phyloP scores from a whole-genome alignment of 64 coral and sea anemone species.

The Astreopora myriophthalma region DNA sequence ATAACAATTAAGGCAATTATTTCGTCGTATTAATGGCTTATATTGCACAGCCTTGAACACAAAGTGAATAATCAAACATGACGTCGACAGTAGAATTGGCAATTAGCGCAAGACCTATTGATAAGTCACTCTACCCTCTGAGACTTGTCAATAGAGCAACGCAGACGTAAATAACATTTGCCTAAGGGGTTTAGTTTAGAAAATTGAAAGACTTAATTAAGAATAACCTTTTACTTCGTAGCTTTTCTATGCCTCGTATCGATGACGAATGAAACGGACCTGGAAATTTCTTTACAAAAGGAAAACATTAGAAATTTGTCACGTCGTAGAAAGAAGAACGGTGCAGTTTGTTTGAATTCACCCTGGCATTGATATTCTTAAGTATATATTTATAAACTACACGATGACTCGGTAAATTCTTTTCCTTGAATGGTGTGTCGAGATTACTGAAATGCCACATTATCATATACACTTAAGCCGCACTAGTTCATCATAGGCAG shows the following conservation, averaged over 20 bases:
- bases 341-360: not conserved
- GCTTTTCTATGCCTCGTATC: not conserved
- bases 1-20: slow-evolving; percentile 84
- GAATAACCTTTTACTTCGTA: slow-evolving; percentile 32
- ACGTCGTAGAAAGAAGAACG: no score
- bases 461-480: not conserved
- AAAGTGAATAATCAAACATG: slow-evolving; percentile 87
- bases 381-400: not conserved
- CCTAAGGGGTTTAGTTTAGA: slow-evolving; percentile 13
- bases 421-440: not conserved
- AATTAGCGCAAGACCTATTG: slow-evolving; percentile 60
- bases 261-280: not conserved
- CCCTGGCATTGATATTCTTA: not conserved
- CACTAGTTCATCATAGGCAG: no score
- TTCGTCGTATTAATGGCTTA: slow-evolving; percentile 76
- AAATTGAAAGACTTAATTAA: slow-evolving; percentile 41
- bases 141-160: slow-evolving; percentile 1
- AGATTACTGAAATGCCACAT: not conserved
- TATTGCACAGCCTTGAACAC: slow-evolving; percentile 75
- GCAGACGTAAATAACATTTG: slow-evolving; percentile 28
- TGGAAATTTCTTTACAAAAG: not conserved
- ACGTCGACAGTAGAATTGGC: slow-evolving; percentile 73
- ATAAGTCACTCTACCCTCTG: not conserved
- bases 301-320: no score
- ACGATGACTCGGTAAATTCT: not conserved